phyloP scores from a whole-genome alignment of 2,888 invertebrate species.

The Troides helena region DNA sequence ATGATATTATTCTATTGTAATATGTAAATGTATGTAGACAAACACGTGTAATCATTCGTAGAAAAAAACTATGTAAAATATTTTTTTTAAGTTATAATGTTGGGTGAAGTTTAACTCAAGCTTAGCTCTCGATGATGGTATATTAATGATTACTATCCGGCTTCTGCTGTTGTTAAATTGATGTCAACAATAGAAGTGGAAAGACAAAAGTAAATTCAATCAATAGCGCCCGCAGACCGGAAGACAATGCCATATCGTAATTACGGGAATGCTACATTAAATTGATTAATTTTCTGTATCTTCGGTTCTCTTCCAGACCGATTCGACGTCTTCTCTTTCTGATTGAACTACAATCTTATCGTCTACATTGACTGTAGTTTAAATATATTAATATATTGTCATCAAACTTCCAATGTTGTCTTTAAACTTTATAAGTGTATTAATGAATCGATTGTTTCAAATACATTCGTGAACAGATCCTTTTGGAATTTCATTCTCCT shows the following conservation, averaged over 20 bases:
- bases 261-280: conserved; percentile 25
- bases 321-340: not conserved
- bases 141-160: not conserved
- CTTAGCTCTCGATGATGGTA: too few relatives aligned
- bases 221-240: conserved; percentile 14
- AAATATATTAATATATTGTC: not conserved
- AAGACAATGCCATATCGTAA: conserved; percentile 23
- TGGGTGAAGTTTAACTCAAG: too few relatives aligned
- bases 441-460: too few relatives aligned
- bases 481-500: too few relatives aligned
- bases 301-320: conserved; percentile 1
- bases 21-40: too few relatives aligned
- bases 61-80: too few relatives aligned
- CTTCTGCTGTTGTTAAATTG: conserved; percentile 17
- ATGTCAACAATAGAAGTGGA: conserved; percentile 19
- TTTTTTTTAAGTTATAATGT: too few relatives aligned
- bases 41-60: too few relatives aligned
- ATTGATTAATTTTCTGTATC: conserved; percentile 22
- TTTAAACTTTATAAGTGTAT: too few relatives aligned
- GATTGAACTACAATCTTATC: not conserved
- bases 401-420: not conserved
- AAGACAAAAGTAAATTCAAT: conserved; percentile 25
- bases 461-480: too few relatives aligned
- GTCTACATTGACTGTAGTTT: too few relatives aligned
- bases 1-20: too few relatives aligned